Percentiles rank a stretch among this genome's conserved stretches.
Evolutionary conservation across 2,797 vertebrate species (phyloP).

Genomic region (Schizopygopsis malacanthus): DNA sequence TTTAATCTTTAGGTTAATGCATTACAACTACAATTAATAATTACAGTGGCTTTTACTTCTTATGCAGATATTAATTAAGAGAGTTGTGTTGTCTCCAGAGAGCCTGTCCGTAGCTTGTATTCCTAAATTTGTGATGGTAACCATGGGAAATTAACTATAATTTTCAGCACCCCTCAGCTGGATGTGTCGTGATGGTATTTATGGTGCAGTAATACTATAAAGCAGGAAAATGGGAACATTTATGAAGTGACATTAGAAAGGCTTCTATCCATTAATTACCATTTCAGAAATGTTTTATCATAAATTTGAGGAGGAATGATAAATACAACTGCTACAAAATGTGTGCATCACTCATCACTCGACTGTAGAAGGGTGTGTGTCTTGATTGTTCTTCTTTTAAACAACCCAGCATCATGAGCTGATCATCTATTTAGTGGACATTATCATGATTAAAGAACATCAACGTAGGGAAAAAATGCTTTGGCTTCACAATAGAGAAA

Average conservation of each 20-base stretch:
- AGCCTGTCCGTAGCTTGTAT: conserved; percentile 27
- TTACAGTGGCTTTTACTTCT: conserved; percentile 37
- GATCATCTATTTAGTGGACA: background rate
- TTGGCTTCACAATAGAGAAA: background rate
- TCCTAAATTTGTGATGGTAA: conserved; percentile 36
- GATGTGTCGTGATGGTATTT: conserved; percentile 26
- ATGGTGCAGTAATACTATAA: conserved; percentile 1
- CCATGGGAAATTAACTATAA: conserved; percentile 29
- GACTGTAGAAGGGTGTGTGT: background rate
- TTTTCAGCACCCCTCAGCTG: conserved; percentile 12
- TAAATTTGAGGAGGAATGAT: background rate
- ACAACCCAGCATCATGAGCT: background rate
- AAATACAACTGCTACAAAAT: too few species aligned
- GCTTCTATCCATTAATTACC: background rate
- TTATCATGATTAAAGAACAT: background rate
- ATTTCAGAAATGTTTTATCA: background rate
- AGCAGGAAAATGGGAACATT: conserved; percentile 8
- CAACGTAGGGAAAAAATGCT: background rate
- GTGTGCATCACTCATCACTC: background rate
- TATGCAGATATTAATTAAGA: conserved; percentile 40
- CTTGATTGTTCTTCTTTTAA: background rate
- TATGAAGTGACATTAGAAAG: background rate
- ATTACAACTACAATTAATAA: conserved; percentile 44
- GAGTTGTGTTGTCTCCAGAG: background rate
- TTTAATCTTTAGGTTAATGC: conserved; percentile 7